phyloP scores from a whole-genome alignment of 2,113 vertebrate species.

The Stigmatopora nigra region DNA sequence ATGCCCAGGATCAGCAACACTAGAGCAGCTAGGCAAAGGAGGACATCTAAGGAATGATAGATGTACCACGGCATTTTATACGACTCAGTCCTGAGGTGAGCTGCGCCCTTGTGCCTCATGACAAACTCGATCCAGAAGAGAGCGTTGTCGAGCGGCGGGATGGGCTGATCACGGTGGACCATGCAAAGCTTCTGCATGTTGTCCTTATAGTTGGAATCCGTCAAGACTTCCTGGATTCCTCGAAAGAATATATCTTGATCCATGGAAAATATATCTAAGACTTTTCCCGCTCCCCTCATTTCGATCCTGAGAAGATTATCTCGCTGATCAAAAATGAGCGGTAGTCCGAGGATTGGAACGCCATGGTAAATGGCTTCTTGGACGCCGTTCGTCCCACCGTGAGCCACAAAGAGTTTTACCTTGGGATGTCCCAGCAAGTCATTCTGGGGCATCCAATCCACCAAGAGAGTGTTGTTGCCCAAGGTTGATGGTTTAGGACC shows the following conservation, averaged over 20 bases:
- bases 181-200: slow-evolving; percentile 67
- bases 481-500: slow-evolving; percentile 46
- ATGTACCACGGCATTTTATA: slow-evolving; percentile 64
- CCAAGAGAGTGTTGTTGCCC: slow-evolving; percentile 63
- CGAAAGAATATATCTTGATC: slow-evolving; percentile 41
- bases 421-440: slow-evolving; percentile 66
- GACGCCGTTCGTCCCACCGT: slow-evolving; percentile 67
- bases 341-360: slow-evolving; percentile 63
- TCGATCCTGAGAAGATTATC: slow-evolving; percentile 59
- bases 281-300: slow-evolving; percentile 54
- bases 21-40: slow-evolving; percentile 26
- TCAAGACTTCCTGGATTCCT: slow-evolving; percentile 54
- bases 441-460: slow-evolving; percentile 67
- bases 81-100: slow-evolving; percentile 63
- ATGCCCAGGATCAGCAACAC: slow-evolving; percentile 20
- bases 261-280: slow-evolving; percentile 44
- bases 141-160: slow-evolving; percentile 57
- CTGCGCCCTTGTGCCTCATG: slow-evolving; percentile 68
- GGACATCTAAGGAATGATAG: slow-evolving; percentile 61
- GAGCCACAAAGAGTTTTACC: slow-evolving; percentile 57
- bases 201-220: slow-evolving; percentile 54
- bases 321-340: slow-evolving; percentile 63
- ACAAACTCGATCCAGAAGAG: slow-evolving; percentile 73
- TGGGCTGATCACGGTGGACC: slow-evolving; percentile 60
- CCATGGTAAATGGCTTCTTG: slow-evolving; percentile 67